A percentile compares a stretch with the other conserved stretches of the same genome.
These are phyloP conservation scores for Ectobius pallidus DNA, from an alignment of 2,888 invertebrate genomes.

Conservation along the genomic window DNA sequence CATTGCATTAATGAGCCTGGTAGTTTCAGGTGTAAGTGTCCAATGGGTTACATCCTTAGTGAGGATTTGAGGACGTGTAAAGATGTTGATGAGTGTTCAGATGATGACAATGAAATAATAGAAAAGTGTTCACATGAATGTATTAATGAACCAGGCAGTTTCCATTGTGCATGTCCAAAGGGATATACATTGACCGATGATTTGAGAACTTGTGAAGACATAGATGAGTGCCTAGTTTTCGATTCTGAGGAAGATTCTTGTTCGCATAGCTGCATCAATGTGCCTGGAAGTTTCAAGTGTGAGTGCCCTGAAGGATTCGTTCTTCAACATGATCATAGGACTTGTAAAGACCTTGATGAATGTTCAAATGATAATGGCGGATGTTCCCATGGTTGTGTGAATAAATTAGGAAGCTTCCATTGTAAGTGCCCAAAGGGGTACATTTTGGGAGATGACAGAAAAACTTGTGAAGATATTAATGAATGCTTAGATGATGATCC, in stretches of 20 bases:
- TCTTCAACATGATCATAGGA: constrained; percentile 45
- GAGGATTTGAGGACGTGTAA: constrained; percentile 39
- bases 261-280: constrained; percentile 49
- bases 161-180: constrained; percentile 57
- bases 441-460: constrained; percentile 51
- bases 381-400: constrained; percentile 64
- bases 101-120: constrained; percentile 44
- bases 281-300: constrained; percentile 55
- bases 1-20: constrained; percentile 40
- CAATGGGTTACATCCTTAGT: constrained; percentile 31
- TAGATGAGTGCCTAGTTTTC: constrained; percentile 59
- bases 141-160: constrained; percentile 60
- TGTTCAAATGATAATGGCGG: constrained; percentile 52
- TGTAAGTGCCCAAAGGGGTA: constrained; percentile 65
- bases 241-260: constrained; percentile 49
- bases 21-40: constrained; percentile 39
- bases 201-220: constrained; percentile 53
- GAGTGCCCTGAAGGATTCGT: constrained; percentile 59
- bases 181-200: constrained; percentile 53
- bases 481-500: constrained; percentile 56
- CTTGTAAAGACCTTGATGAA: constrained; percentile 56
- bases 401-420: constrained; percentile 64
- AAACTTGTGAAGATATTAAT: constrained; percentile 55
- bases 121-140: constrained; percentile 55
- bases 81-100: constrained; percentile 54